Evolutionary conservation across 2,113 vertebrate genomes (phyloP).

Genomic region (Dicaeum eximium): DNA sequence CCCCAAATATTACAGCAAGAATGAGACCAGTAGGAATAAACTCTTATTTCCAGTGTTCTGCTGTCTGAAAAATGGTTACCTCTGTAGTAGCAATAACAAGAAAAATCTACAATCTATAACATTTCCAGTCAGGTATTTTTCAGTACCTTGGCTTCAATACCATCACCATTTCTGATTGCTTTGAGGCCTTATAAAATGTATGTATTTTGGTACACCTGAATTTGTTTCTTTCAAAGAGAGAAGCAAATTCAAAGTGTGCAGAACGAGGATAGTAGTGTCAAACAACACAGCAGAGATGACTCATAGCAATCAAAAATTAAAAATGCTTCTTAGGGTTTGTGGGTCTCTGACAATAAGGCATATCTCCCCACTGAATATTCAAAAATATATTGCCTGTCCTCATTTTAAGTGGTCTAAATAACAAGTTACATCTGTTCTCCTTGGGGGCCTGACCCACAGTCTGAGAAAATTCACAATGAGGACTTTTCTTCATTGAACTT

Average conservation of each 20-base stretch:
- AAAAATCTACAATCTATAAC: background rate
- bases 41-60: background rate
- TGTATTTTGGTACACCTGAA: background rate
- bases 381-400: background rate
- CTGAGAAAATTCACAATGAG: background rate
- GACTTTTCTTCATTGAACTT: background rate
- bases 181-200: background rate
- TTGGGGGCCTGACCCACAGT: background rate
- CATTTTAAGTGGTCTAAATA: background rate
- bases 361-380: background rate
- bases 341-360: background rate
- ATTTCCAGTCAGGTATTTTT: background rate
- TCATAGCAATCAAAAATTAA: background rate
- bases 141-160: background rate
- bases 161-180: background rate
- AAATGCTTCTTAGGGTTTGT: background rate
- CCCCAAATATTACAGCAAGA: background rate
- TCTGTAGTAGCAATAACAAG: background rate
- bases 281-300: background rate
- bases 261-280: background rate
- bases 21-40: background rate
- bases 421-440: background rate
- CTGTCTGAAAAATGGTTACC: background rate
- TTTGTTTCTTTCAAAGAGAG: background rate
- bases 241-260: background rate